phyloP scores from a whole-genome alignment of 2,113 vertebrate species.

The Hippoglossus stenolepis region DNA sequence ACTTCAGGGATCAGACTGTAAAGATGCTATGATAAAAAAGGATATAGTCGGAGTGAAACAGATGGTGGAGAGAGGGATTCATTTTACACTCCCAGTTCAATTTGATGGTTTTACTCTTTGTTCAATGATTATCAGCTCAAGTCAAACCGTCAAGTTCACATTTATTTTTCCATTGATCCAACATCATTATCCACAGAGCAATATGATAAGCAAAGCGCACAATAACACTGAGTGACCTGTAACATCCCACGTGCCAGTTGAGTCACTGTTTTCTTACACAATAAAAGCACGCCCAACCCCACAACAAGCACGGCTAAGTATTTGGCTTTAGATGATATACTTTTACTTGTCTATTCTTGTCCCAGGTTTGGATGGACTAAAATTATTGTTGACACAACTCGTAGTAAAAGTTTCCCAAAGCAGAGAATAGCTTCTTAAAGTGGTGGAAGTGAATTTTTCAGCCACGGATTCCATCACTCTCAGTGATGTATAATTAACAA shows the following conservation, averaged over 20 bases:
- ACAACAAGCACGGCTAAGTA: background rate
- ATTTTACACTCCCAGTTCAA: no score
- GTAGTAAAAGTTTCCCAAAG: background rate
- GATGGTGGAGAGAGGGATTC: background rate
- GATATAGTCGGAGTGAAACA: background rate
- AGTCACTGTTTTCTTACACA: conserved; percentile 14
- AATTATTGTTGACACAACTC: background rate
- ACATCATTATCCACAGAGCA: background rate
- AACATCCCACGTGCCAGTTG: background rate
- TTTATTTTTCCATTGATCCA: background rate
- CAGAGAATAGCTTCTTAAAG: background rate
- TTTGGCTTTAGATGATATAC: background rate
- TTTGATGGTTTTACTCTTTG: background rate
- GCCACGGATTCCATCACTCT: background rate
- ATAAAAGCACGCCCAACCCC: background rate
- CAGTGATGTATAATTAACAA: no score
- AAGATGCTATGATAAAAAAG: no score
- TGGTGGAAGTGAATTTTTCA: no score
- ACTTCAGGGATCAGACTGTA: background rate
- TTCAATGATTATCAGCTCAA: background rate
- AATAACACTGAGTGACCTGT: background rate
- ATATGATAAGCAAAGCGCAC: background rate
- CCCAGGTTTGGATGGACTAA: background rate
- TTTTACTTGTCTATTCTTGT: conserved; percentile 22
- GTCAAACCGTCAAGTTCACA: background rate